Percentiles rank a stretch among this genome's conserved stretches.
Conservation (phyloP, 2,797 vertebrate species). For the Aerospiza tachiro region DNA sequence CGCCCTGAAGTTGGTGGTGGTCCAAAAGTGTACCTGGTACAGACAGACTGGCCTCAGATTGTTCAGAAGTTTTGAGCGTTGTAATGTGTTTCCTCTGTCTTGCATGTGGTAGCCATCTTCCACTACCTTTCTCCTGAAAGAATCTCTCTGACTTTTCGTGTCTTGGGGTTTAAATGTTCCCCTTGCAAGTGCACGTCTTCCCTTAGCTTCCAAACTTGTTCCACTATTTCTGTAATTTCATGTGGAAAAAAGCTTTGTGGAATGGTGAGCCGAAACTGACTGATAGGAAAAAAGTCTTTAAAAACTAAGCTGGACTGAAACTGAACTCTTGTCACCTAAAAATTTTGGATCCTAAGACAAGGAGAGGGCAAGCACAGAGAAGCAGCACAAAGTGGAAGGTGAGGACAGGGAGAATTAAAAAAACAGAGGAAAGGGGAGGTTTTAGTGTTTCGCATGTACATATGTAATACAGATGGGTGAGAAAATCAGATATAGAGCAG, state of each 20-base stretch:
- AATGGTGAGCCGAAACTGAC: background rate
- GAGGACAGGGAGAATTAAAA: background rate
- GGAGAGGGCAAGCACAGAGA: background rate
- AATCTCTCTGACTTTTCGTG: background rate
- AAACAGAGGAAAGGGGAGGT: background rate
- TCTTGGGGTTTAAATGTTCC: background rate
- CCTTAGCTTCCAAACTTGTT: background rate
- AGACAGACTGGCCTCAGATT: background rate
- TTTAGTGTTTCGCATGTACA: background rate
- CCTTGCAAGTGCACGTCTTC: background rate
- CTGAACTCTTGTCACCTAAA: background rate
- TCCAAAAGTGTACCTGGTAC: background rate
- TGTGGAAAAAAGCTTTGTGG: background rate
- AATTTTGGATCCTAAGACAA: background rate
- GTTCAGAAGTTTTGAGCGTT: background rate
- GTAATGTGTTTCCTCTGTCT: background rate
- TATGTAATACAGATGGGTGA: background rate
- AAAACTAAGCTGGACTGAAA: background rate
- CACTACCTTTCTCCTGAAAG: background rate
- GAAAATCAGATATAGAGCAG: background rate
- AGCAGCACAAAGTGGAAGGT: background rate
- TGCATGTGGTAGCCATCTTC: background rate
- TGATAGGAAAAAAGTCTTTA: background rate
- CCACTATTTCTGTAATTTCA: background rate
- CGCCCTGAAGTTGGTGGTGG: background rate